These are phyloP conservation scores for Drosophila parthenogenetica DNA, from an alignment of 2,888 invertebrate species.

Conservation along the genomic window DNA sequence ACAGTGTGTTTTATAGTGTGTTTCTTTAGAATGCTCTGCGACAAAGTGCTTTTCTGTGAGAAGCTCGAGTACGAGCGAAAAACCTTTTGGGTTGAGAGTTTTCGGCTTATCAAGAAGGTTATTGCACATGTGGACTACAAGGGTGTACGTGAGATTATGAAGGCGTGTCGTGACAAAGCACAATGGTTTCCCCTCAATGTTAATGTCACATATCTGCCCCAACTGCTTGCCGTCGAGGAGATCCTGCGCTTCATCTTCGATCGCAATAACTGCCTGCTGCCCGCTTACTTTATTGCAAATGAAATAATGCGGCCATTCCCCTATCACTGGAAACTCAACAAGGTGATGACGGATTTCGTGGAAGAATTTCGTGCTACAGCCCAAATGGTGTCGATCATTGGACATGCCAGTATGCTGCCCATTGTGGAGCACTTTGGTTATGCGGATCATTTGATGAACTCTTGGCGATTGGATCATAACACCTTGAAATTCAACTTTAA, in stretches of 20 bases:
- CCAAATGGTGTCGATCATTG: conserved; percentile 97
- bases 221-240: conserved; percentile 92
- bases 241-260: conserved; percentile 96
- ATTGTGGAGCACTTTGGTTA: conserved; percentile 97
- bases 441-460: conserved; percentile 94
- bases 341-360: conserved; percentile 93
- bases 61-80: conserved; percentile 92
- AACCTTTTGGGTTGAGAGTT: conserved; percentile 96
- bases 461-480: conserved; percentile 96
- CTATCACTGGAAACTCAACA: conserved; percentile 96
- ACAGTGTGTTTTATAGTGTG: not conserved
- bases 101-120: conserved; percentile 92
- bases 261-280: conserved; percentile 95
- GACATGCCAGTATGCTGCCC: conserved; percentile 95
- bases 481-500: conserved; percentile 89
- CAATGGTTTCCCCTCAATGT: conserved; percentile 91
- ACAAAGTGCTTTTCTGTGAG: conserved; percentile 93
- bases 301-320: conserved; percentile 92
- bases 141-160: conserved; percentile 96
- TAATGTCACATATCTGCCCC: conserved; percentile 92
- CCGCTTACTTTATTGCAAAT: conserved; percentile 97
- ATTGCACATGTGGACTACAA: conserved; percentile 98
- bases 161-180: conserved; percentile 95
- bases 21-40: conserved; percentile 91
- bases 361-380: conserved; percentile 97